These are phyloP conservation scores for Sula dactylatra DNA, from an alignment of 2,113 vertebrate genomes.

Conservation along the genomic window DNA sequence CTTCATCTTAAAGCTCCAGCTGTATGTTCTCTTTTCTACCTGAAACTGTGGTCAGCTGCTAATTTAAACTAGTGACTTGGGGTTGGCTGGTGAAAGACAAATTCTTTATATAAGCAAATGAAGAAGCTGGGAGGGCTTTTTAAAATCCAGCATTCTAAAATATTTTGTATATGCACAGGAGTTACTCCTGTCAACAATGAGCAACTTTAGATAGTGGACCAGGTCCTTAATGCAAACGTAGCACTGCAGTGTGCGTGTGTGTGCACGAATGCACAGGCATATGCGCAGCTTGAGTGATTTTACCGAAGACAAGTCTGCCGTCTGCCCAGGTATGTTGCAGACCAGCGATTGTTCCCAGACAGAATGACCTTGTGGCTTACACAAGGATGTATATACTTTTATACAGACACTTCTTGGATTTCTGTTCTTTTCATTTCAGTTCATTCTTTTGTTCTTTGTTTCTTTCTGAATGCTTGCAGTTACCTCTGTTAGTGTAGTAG, in stretches of 20 bases:
- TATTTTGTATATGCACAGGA: fast-evolving
- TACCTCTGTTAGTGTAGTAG: not conserved
- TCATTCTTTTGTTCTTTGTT: not conserved
- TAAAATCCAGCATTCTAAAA: not conserved
- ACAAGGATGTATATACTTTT: not conserved
- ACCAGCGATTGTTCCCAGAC: not conserved
- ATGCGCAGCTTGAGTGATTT: not conserved
- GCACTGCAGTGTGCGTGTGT: not conserved
- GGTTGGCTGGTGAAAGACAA: not conserved
- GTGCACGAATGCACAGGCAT: fast-evolving
- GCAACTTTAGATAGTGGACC: not conserved
- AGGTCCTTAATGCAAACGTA: no score
- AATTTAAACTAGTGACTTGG: not conserved
- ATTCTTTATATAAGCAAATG: fast-evolving
- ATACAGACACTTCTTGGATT: not conserved
- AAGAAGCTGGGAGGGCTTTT: not conserved
- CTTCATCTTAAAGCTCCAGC: not conserved
- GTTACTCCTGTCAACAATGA: not conserved
- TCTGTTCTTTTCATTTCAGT: not conserved
- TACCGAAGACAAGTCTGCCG: not conserved
- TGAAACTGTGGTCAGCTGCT: not conserved
- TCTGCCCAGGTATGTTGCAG: not conserved
- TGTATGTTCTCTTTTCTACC: not conserved
- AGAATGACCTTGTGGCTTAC: not conserved
- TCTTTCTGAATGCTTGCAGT: not conserved